These are phyloP conservation scores for Apeira syringaria DNA, from an alignment of 2,888 invertebrate species.

Conservation along the genomic window DNA sequence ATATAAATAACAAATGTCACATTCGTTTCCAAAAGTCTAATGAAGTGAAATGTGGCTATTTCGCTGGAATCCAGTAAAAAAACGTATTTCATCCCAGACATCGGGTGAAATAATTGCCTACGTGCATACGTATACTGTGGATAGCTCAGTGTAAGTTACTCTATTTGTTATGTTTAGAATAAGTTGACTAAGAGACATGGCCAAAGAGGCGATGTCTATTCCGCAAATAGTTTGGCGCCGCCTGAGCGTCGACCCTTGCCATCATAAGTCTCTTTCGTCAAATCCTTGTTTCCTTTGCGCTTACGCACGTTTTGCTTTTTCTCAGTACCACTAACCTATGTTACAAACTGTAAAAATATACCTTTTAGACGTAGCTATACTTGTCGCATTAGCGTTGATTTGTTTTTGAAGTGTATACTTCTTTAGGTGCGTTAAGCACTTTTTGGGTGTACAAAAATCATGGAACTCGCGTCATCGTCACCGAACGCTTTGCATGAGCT, in stretches of 20 bases:
- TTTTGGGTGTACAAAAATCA: no score
- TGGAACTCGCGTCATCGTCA: no score
- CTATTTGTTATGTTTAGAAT: slow-evolving; percentile 20
- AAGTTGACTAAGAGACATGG: slow-evolving; percentile 22
- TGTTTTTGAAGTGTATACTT: no score
- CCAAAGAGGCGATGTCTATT: slow-evolving; percentile 24
- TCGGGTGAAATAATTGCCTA: no score
- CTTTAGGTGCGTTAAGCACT: no score
- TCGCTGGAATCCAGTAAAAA: slow-evolving; percentile 28
- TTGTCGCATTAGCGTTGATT: no score
- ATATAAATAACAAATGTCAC: slow-evolving; percentile 29
- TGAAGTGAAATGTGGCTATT: slow-evolving; percentile 25
- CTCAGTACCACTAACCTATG: slow-evolving; percentile 16
- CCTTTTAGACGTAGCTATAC: no score
- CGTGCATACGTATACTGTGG: no score
- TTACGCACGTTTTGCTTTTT: slow-evolving; percentile 19
- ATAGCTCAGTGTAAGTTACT: slow-evolving; percentile 6
- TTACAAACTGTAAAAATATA: slow-evolving; percentile 8
- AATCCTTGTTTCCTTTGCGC: slow-evolving; percentile 19
- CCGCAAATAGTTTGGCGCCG: slow-evolving; percentile 47
- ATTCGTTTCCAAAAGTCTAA: slow-evolving; percentile 29
- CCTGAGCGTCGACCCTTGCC: slow-evolving; percentile 31
- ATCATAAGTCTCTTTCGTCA: slow-evolving; percentile 27
- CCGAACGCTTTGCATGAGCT: no score
- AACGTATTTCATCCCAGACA: slow-evolving; percentile 16